phyloP scores from a whole-genome alignment of 2,797 vertebrate species.

The Falco novaeseelandiae region DNA sequence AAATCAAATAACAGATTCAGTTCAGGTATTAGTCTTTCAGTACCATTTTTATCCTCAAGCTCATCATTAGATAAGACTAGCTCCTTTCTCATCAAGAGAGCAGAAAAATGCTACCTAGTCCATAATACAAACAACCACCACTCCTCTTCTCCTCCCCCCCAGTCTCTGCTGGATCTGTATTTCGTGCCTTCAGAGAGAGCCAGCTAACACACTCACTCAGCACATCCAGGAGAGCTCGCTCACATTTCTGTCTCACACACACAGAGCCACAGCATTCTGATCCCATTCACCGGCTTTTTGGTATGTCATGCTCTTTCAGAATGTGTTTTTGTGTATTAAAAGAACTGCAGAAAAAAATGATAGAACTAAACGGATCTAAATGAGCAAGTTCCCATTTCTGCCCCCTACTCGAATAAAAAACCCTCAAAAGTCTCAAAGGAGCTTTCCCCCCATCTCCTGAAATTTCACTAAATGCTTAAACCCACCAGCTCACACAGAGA shows the following conservation, averaged over 20 bases:
- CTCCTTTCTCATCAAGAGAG: background rate
- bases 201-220: background rate
- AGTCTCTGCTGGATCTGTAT: background rate
- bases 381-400: background rate
- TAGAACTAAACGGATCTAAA: background rate
- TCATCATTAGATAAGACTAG: background rate
- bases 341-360: background rate
- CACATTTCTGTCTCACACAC: background rate
- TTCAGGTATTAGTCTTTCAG: background rate
- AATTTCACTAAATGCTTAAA: background rate
- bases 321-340: background rate
- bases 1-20: background rate
- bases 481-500: background rate
- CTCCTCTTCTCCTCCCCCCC: background rate
- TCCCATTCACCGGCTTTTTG: background rate
- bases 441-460: background rate
- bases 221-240: background rate
- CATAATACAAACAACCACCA: background rate
- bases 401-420: background rate
- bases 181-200: background rate
- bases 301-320: background rate
- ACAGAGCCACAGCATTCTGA: background rate
- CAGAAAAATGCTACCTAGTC: background rate
- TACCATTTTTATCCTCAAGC: background rate
- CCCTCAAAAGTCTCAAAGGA: background rate